Base-by-base conservation (phyloP, 1,140 invertebrate species). In the Aporrectodea caliginosa region DNA sequence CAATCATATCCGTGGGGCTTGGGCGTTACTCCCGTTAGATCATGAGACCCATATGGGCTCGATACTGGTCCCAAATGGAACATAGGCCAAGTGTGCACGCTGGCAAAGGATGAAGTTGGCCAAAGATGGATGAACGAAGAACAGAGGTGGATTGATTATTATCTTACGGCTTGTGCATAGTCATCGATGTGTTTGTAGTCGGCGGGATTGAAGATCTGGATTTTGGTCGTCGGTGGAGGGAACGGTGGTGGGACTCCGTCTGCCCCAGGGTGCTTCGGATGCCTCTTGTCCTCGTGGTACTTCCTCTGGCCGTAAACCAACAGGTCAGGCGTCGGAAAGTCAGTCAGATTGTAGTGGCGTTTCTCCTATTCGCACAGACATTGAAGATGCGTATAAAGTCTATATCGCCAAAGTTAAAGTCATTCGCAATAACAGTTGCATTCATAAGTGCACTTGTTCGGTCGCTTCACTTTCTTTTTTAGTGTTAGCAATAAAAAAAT, bases 161-260 rank as follows among this genome's bases (percentile, higher is more conserved):
- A n/a, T n/a, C 2, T 75, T 31, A 79, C 79, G 33, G 31, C 27
- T 76, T 74, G 35, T 31, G 79, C 79, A 35, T 73, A 31, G 22
- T 29, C 35, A 30, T 79, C 79, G 22, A 79, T 74, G 30, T 31
- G 31, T 35, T 43, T 27, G 35, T 68, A 79, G 34, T 75, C 73
- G 2, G 29, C 27, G 68, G 72, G 22, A 14, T 69, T 77, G 79
- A 79, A 79, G 16, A 79, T 74, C 14, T 79, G n/a, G 16, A 22
- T n/a, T 79, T 76, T 77, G 34, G 31, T 75, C 27, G 32, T 75
- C 27, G 43, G 73, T 31, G 79, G 79, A 31, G 79, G 79, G 73
- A 69, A 79, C 33, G 79, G 79, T 32, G 35, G 30, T 0, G 73
- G 73, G 12, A 76, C 32, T 34, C 30, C 35, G 33, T 76, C 73